Base-by-base conservation (phyloP, 2,888 invertebrate species). In the Drosophila ezoana region DNA sequence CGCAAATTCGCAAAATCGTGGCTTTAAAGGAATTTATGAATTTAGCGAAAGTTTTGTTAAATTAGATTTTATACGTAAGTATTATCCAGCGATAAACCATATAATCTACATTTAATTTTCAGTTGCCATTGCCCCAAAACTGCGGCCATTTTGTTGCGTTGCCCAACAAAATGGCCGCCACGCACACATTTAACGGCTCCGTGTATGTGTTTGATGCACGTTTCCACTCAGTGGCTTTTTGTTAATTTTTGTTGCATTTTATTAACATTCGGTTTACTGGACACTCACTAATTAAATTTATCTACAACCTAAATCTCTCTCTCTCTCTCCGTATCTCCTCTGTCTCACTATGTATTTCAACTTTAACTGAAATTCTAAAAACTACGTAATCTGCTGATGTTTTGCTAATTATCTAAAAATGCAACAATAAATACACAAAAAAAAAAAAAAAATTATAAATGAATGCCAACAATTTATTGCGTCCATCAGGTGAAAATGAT, bases 21-120 rank as follows among this genome's bases (percentile, higher is more conserved):
- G 99, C 92, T 99, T 98, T 94, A 97, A 97, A 93, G 98, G 98
- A 92, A 97, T 98, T 93, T 99, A 97, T 94, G 98, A 98, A 94
- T 99, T 99, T 94, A 98, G 98, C 90, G 97, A 98, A 93, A 96
- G 97, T 93, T 99, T 98, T 94, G 99, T 99, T 93, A 98, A 98
- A 94, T 95, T 99, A 95, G 97, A 98, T 97, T 93, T 95, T 95
- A 93, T 93, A 92, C 92, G 93, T 92, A 90, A 92, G 92, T 92
- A 90, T 62, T 49, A 9, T 6, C 8, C 33, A n/a, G 44, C 23
- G 18, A 44, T 41, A 33, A 37, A 40, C n/a, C 43, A 28, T 49
- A 52, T 67, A 58, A 70, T 75, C 18, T 72, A n/a, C 14, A 54
- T 16, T 72, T 78, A 40, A 35, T 56, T 74, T 78, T 62, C 78